phyloP scores from a whole-genome alignment of 2,888 invertebrate genomes.

The Nowickia ferox region DNA sequence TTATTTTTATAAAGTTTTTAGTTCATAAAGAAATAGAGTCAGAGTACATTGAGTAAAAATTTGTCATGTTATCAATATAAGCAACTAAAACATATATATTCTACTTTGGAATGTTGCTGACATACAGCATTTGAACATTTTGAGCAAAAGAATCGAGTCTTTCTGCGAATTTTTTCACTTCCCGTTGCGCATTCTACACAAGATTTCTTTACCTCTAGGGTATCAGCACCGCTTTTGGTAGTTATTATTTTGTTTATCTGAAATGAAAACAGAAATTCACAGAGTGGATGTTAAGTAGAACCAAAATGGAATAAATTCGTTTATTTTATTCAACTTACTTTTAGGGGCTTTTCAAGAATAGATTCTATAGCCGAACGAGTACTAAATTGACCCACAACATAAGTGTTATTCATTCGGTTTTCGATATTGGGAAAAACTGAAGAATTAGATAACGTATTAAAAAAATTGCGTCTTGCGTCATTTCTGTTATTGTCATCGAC shows the following conservation, averaged over 20 bases:
- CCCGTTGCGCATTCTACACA: neutral
- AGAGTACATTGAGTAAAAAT: neutral
- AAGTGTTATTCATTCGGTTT: conserved; percentile 10
- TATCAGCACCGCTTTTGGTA: neutral
- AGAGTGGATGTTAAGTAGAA: neutral
- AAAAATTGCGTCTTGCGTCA: conserved; percentile 29
- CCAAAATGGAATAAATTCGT: neutral
- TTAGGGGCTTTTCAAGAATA: conserved; percentile 1
- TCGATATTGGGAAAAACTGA: conserved; percentile 6
- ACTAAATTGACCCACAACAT: neutral
- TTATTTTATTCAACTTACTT: conserved; percentile 4
- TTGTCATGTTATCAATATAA: neutral
- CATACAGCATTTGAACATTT: neutral
- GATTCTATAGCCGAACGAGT: conserved; percentile 14
- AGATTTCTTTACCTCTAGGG: neutral
- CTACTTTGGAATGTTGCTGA: conserved; percentile 10
- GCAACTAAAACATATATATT: conserved; percentile 17
- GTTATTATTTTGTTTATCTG: neutral
- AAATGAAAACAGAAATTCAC: conserved; percentile 6
- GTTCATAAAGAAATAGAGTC: neutral
- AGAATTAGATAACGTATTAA: conserved; percentile 5
- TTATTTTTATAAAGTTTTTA: neutral
- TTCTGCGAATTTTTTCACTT: conserved; percentile 5
- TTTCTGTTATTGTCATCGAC: conserved; percentile 29
- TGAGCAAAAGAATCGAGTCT: no score